Conservation (phyloP, 1,140 invertebrate species). For the Eufriesea mexicana region DNA sequence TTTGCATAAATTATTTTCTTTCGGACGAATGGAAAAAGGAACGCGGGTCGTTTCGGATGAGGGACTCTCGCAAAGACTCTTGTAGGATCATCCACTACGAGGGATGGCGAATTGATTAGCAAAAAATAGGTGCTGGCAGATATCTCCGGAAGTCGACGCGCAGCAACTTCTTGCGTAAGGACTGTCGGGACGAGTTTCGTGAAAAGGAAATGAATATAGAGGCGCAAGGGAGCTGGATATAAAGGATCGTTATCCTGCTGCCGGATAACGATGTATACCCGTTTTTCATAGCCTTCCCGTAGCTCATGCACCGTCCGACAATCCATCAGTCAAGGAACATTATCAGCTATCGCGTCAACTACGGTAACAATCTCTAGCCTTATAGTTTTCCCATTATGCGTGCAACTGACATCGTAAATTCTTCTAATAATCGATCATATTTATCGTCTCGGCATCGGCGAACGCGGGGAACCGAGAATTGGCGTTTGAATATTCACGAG, state of each 20-base stretch:
- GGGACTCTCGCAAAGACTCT: too few species aligned
- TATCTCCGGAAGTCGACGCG: not conserved
- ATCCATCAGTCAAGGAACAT: constrained; percentile 44
- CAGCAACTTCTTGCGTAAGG: not conserved
- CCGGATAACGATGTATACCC: constrained; percentile 46
- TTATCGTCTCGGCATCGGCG: not conserved
- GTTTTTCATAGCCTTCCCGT: constrained; percentile 35
- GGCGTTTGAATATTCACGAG: not conserved
- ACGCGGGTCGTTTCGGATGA: too few species aligned
- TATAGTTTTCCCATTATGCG: not conserved
- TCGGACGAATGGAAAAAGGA: not conserved
- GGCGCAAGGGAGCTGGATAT: constrained; percentile 15
- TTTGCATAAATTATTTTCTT: not conserved
- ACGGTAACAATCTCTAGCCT: constrained; percentile 24
- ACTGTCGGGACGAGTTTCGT: not conserved
- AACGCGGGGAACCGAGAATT: not conserved
- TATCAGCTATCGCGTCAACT: constrained; percentile 49
- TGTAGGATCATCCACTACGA: too few species aligned
- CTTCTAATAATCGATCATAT: constrained; percentile 2
- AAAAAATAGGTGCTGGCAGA: too few species aligned
- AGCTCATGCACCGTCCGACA: constrained; percentile 17
- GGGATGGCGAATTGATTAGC: not conserved
- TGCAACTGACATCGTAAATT: not conserved
- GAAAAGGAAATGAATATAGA: constrained; percentile 24
- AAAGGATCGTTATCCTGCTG: constrained; percentile 53